Conservation (phyloP, 2,888 invertebrate genomes). For the Caenorhabditis virilis region DNA sequence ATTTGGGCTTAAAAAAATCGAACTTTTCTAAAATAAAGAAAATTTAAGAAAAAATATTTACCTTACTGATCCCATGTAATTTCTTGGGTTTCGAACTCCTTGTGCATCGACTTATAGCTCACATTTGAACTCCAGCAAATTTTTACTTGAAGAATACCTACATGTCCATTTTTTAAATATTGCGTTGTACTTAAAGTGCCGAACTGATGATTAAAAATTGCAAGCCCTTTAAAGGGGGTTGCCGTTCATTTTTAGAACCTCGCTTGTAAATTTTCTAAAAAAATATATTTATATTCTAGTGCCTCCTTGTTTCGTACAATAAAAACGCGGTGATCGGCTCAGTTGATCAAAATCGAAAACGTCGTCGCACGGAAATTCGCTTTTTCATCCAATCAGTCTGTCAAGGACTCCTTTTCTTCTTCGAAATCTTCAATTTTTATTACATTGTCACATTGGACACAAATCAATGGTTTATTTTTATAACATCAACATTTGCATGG, state of each 20-base stretch:
- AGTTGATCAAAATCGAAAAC: slow-evolving; percentile 4
- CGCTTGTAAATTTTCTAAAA: neutral
- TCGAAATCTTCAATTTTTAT: slow-evolving; percentile 40
- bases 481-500: slow-evolving; percentile 34
- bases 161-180: no score
- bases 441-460: slow-evolving; percentile 22
- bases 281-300: slow-evolving; percentile 5
- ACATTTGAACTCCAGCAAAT: no score
- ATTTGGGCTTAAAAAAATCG: no score
- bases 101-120: no score
- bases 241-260: no score
- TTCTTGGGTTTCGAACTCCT: neutral
- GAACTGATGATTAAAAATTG: no score
- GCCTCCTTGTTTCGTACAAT: slow-evolving; percentile 17
- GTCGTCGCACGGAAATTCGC: slow-evolving; percentile 23
- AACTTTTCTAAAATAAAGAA: no score
- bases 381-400: slow-evolving; percentile 35
- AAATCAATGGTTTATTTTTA: slow-evolving; percentile 31
- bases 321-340: slow-evolving; percentile 11
- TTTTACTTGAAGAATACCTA: no score
- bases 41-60: no score
- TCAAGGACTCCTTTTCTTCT: slow-evolving; percentile 37
- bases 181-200: no score
- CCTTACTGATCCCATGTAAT: neutral
- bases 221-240: no score